phyloP scores from a whole-genome alignment of 2,113 vertebrate genomes.

The Microtus ochrogaster region DNA sequence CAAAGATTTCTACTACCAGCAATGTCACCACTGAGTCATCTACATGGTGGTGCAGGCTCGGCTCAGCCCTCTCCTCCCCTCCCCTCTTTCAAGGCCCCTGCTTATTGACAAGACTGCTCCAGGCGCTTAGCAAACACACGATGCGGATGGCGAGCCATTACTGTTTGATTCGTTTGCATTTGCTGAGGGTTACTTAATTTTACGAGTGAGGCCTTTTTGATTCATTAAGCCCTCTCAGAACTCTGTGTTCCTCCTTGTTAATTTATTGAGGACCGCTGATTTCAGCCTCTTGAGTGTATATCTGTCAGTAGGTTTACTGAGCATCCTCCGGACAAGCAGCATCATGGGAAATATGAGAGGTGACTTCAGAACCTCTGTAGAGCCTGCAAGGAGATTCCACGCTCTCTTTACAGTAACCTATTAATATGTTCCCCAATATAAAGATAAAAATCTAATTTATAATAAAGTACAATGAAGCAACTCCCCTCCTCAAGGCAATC shows the following conservation, averaged over 20 bases:
- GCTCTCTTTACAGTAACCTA: slow-evolving; percentile 40
- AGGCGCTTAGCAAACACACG: slow-evolving; percentile 43
- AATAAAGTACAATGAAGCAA: slow-evolving; percentile 29
- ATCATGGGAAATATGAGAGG: slow-evolving; percentile 67
- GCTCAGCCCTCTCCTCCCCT: too few relatives aligned
- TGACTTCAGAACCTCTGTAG: slow-evolving; percentile 47
- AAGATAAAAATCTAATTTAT: slow-evolving; percentile 60
- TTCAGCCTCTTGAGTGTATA: slow-evolving; percentile 39
- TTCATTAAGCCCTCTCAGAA: slow-evolving; percentile 58
- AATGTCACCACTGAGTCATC: neutral
- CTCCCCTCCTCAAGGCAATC: neutral
- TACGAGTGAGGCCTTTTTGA: slow-evolving; percentile 64
- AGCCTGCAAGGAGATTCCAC: slow-evolving; percentile 43
- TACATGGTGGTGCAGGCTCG: neutral
- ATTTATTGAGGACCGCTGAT: slow-evolving; percentile 70
- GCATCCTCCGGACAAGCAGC: slow-evolving; percentile 67
- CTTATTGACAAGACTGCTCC: slow-evolving; percentile 54
- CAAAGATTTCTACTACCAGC: neutral
- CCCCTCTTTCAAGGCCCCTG: neutral
- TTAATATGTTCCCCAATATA: slow-evolving; percentile 35
- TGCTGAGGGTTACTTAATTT: slow-evolving; percentile 69
- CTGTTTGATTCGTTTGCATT: slow-evolving; percentile 56
- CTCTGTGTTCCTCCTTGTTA: slow-evolving; percentile 38
- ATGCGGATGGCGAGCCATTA: slow-evolving; percentile 18
- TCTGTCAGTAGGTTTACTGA: slow-evolving; percentile 64